A percentile compares a stretch with the other conserved stretches of the same genome.
Conservation (phyloP, 2,888 invertebrate species). For the Amorpha juglandis region DNA sequence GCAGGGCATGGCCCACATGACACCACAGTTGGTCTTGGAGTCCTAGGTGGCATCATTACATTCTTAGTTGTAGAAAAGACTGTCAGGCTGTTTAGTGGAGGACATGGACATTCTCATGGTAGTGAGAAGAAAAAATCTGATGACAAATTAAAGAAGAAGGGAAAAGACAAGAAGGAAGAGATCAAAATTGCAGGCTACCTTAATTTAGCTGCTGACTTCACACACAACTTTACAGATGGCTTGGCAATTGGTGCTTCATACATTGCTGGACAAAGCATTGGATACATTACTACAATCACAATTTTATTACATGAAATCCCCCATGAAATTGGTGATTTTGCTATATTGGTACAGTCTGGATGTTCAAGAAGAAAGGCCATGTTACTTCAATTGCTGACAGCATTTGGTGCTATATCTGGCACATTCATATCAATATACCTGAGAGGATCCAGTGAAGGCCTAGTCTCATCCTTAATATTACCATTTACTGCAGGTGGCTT, state of each 20-base stretch:
- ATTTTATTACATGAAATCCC: constrained; percentile 99
- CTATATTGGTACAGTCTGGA: constrained; percentile 98
- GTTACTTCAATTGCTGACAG: constrained; percentile 96
- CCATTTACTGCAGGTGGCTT: constrained; percentile 99
- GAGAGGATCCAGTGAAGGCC: constrained; percentile 88
- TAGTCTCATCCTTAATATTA: constrained; percentile 94
- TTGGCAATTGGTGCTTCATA: constrained; percentile 99
- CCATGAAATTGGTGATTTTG: constrained; percentile 99
- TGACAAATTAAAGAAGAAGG: constrained; percentile 68
- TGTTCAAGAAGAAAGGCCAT: constrained; percentile 97
- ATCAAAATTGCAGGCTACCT: constrained; percentile 90
- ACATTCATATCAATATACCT: constrained; percentile 94
- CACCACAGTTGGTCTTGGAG: constrained; percentile 96
- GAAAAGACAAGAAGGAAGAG: constrained; percentile 71
- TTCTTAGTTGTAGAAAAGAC: constrained; percentile 97
- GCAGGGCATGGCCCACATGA: constrained; percentile 86
- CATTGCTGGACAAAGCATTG: constrained; percentile 94
- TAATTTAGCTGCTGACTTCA: constrained; percentile 98
- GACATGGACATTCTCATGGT: constrained; percentile 90
- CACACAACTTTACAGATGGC: constrained; percentile 99
- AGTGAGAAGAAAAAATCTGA: constrained; percentile 71
- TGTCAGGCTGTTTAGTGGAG: constrained; percentile 93
- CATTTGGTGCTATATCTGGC: constrained; percentile 96
- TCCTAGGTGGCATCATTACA: constrained; percentile 95
- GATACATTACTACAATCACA: constrained; percentile 96